Base-by-base conservation (phyloP, 2,797 vertebrate genomes). In the Pagetopsis macropterus region DNA sequence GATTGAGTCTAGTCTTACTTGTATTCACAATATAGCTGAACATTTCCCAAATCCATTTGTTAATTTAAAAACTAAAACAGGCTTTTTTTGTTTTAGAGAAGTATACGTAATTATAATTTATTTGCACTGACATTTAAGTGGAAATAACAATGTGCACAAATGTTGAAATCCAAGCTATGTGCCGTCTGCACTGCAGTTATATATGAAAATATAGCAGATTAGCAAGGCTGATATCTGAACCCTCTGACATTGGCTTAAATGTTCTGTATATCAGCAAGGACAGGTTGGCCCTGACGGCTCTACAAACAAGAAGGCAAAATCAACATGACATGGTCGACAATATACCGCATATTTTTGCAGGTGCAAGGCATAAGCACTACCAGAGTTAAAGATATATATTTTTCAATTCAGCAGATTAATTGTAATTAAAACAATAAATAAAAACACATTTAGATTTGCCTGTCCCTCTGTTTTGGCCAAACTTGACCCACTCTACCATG, bases 221-320 rank as follows among this genome's bases (percentile, higher is more conserved):
- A 54, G 44, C 61, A 31, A 15, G 2, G 31, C 51, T 68, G 46
- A 12, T 2, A 0, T 75, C 10, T 79, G 27, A 70, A 62, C 54
- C 17, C 0, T 54, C 1, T 73, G 51, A 69, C 15, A 21, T 33
- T 67, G 45, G 6, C 23, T 56, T 57, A 5, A 45, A 13, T 17
- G 46, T 23, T 41, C 43, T 68, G 69, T 70, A 10, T 70, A 60
- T 71, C 50, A 65, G 59, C 17, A 64, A 77, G 66, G 63, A 59
- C 48, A 17, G 14, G 48, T 21, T 49, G 16, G 12, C 17, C 19
- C 43, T 13, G 56, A 49, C 14, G 19, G 55, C 17, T 75, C 16
- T 71, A 5, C 27, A 76, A 74, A 74, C 71, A 72, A 31, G 9
- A 17, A 50, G 13, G n/a, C 56, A 70, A 57, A 56, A 31, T 49